Evolutionary conservation across 2,113 vertebrate species (phyloP), one percentile per base, ranked within the genome.

Genomic region (Pachypanchax playfairii): DNA sequence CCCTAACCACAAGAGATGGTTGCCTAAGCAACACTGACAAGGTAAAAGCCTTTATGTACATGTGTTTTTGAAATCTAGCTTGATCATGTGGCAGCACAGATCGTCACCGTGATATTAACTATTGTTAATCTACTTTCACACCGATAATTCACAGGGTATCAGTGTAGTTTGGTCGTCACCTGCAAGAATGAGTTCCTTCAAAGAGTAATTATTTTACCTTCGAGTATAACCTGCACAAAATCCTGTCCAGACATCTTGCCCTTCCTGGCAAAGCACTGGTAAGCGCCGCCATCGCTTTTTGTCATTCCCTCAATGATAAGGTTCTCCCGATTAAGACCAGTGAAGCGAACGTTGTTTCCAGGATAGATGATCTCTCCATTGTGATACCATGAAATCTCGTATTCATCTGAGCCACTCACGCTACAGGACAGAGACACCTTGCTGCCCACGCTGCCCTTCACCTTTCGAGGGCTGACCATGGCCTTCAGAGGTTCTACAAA

Each of bases 221-320:
- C 97, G 5, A 99, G 93, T 42, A 96, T 92, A 89, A 99, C 97
- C 84, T 97, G 95, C 70, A 97, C 97, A 47, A 96, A 95, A 85
- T 98, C 97, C 82, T 99, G 97, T 14, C 96, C 96, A 0, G 97
- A 99, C 93, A 96, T 97, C 85, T 95, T 96, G 79, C 93, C 94
- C 75, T 94, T 94, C 70, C 96, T 93, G 74, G 96, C 94, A 7
- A 99, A 99, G 85, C 97, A 99, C 90, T 99, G 97, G 87, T 98
- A 99, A 0, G 96, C 96, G 0, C 97, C 97, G 5, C 95, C 96
- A 1, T 98, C 97, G 5, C 96, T 99, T 90, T 96, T 98, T 17
- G 94, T 95, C 96, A 99, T 96, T 77, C 94, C 96, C 50, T 99
- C 97, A 94, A 99, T 98, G 69, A 97, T 92, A 28, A 99, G 93